Conservation (phyloP, 2,888 invertebrate genomes). For the Hybos culiciformis region DNA sequence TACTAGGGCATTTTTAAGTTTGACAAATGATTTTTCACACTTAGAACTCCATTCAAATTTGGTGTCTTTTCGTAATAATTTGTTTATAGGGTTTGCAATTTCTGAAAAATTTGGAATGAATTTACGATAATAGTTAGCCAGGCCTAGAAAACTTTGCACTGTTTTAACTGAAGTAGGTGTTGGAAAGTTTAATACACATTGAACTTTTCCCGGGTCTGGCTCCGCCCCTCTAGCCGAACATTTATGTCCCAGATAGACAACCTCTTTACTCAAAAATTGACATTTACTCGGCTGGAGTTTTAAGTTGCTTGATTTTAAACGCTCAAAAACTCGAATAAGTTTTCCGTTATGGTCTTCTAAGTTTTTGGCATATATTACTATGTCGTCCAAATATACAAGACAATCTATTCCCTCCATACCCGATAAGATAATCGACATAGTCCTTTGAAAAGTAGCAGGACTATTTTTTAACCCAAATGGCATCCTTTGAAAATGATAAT, state of each 20-base stretch:
- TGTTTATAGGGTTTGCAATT: too few relatives aligned
- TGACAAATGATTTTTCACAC: constrained; percentile 5
- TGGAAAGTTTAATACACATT: constrained; percentile 10
- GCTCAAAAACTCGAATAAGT: constrained; percentile 15
- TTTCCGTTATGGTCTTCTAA: constrained; percentile 18
- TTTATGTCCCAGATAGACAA: constrained; percentile 18
- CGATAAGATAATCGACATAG: constrained; percentile 26
- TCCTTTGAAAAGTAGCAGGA: constrained; percentile 28
- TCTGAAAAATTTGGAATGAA: too few relatives aligned
- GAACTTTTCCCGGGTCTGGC: constrained; percentile 19
- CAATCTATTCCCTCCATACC: constrained; percentile 21
- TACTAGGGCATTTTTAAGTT: not conserved
- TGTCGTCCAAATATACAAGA: constrained; percentile 9
- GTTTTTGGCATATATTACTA: constrained; percentile 12
- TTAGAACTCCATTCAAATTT: too few relatives aligned
- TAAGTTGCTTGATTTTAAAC: constrained; percentile 14
- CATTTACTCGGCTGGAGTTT: constrained; percentile 19
- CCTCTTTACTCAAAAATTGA: constrained; percentile 17
- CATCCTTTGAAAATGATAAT: constrained; percentile 17
- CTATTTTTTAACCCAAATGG: constrained; percentile 30
- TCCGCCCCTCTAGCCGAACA: constrained; percentile 20
- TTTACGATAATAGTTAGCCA: constrained; percentile 15
- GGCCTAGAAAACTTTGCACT: constrained; percentile 16
- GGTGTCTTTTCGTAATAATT: too few relatives aligned
- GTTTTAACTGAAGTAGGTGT: constrained; percentile 14